A percentile compares a stretch with the other conserved stretches of the same genome.
Evolutionary conservation across 2,888 invertebrate genomes (phyloP).

Genomic region (Celastrina argiolus): DNA sequence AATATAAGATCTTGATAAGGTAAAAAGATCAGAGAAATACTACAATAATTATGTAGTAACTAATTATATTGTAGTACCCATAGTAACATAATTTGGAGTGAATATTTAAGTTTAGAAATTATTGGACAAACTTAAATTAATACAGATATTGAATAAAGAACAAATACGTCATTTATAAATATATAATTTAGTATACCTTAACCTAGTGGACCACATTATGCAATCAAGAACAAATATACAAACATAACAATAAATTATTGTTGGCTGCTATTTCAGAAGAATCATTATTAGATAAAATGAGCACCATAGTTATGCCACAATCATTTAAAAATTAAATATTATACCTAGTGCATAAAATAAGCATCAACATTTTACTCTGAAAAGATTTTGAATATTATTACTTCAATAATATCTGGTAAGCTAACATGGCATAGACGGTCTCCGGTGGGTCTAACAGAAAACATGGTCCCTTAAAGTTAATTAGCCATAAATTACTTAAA

Average conservation of each 20-base stretch:
- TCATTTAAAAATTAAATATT: neutral
- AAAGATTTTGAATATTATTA: neutral
- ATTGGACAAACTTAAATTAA: neutral
- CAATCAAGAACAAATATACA: slow-evolving; percentile 2
- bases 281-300: neutral
- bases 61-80: neutral
- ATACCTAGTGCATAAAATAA: too few species aligned
- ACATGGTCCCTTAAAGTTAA: slow-evolving; percentile 23
- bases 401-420: neutral
- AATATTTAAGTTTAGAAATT: neutral
- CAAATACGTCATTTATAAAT: neutral
- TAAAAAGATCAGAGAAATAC: neutral
- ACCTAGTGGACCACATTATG: slow-evolving; percentile 6
- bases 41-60: neutral
- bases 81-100: neutral
- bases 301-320: neutral
- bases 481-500: slow-evolving; percentile 51
- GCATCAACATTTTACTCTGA: neutral
- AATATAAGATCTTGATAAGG: neutral
- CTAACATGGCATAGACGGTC: neutral
- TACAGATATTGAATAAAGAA: neutral
- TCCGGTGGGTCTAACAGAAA: slow-evolving; percentile 17
- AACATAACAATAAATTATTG: neutral
- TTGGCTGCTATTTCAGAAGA: neutral
- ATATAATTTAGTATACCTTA: neutral